phyloP scores from a whole-genome alignment of 1,140 invertebrate species.

The Sarcophaga bullata region DNA sequence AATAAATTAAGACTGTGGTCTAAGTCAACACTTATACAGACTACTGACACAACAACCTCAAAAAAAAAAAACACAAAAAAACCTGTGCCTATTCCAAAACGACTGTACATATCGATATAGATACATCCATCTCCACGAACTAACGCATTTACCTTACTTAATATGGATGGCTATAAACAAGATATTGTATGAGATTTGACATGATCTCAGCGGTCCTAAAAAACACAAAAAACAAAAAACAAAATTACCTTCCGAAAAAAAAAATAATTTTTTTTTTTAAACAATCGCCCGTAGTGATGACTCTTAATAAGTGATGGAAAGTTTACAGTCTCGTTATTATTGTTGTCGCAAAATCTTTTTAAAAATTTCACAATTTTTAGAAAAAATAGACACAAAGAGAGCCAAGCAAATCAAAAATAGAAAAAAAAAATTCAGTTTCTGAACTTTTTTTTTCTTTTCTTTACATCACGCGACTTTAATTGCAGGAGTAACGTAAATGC shows the following conservation, averaged over 20 bases:
- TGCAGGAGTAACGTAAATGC: neutral
- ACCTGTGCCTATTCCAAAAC: neutral
- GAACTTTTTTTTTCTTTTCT: too few relatives aligned
- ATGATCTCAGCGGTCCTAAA: too few relatives aligned
- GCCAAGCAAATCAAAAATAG: neutral
- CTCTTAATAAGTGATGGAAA: slow-evolving; percentile 34
- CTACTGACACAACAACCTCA: neutral
- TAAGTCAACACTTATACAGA: too few relatives aligned
- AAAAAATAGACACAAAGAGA: neutral
- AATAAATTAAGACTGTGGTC: neutral
- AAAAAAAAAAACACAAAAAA: neutral
- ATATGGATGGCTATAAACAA: too few relatives aligned
- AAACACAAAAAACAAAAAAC: slow-evolving; percentile 20
- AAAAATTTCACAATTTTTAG: neutral
- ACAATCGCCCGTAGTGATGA: neutral
- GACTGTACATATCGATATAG: too few relatives aligned
- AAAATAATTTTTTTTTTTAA: neutral
- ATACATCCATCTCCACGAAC: neutral
- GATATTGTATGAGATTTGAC: too few relatives aligned
- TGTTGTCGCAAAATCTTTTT: neutral
- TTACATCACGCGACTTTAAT: slow-evolving; percentile 4
- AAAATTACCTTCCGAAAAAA: neutral
- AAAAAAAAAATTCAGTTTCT: too few relatives aligned
- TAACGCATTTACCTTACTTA: neutral
- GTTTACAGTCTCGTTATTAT: too few relatives aligned